phyloP scores from a whole-genome alignment of 2,888 invertebrate genomes.

The Dicranocentrus wangi region DNA sequence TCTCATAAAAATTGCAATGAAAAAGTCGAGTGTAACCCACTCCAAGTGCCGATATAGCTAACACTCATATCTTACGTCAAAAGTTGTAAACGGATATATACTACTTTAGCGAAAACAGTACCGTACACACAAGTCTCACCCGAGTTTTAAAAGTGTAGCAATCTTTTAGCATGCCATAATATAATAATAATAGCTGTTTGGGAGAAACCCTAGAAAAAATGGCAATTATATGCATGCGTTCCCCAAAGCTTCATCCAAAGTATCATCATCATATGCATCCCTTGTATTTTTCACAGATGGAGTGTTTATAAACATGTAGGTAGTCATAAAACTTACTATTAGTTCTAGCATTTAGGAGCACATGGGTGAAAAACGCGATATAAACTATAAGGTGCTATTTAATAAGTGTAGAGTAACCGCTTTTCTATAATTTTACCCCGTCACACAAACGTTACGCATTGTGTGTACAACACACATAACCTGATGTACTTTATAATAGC shows the following conservation, averaged over 20 bases:
- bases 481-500: too few relatives aligned
- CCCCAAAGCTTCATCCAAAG: slow-evolving; percentile 27
- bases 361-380: background rate
- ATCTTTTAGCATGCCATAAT: background rate
- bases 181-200: slow-evolving; percentile 14
- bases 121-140: background rate
- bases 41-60: too few relatives aligned
- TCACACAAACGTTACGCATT: too few relatives aligned
- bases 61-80: too few relatives aligned
- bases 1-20: background rate
- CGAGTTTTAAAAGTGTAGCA: slow-evolving; percentile 15
- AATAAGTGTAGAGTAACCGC: background rate
- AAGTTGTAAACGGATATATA: background rate
- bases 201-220: slow-evolving; percentile 25
- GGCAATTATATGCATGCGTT: slow-evolving; percentile 60
- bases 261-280: slow-evolving; percentile 6
- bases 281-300: too few relatives aligned
- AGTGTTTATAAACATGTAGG: background rate
- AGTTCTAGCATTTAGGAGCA: slow-evolving; percentile 6
- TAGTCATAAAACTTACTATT: slow-evolving; percentile 10
- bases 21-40: background rate
- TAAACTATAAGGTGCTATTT: too few relatives aligned
- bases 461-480: too few relatives aligned
- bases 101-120: slow-evolving; percentile 3
- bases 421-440: background rate